Conservation (phyloP, 2,888 invertebrate genomes). For the Lathronympha strigana region DNA sequence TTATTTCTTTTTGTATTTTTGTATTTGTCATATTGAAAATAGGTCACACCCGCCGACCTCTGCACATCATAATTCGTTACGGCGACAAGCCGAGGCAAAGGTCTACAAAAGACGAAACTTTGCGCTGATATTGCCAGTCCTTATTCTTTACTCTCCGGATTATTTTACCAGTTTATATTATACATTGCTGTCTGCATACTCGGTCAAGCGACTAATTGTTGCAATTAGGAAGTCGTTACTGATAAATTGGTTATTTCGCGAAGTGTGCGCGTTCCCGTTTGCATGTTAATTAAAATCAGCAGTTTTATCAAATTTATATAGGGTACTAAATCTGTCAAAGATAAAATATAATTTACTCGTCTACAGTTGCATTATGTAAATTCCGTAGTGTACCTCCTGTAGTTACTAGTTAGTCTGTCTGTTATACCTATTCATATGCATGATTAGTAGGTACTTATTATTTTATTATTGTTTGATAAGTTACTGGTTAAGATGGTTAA, state of each 20-base stretch:
- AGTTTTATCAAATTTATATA: not conserved
- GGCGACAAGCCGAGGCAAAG: no score
- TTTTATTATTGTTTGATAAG: no score
- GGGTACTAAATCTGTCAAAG: not conserved
- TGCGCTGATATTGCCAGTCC: not conserved
- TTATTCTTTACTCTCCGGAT: not conserved
- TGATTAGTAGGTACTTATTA: no score
- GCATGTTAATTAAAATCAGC: not conserved
- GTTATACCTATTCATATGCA: no score
- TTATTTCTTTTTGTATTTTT: no score
- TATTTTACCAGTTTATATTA: constrained; percentile 12
- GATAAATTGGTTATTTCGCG: not conserved
- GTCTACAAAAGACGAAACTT: not conserved
- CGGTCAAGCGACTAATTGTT: constrained; percentile 19
- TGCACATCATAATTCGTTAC: no score
- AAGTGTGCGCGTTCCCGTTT: not conserved
- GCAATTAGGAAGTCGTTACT: constrained; percentile 13
- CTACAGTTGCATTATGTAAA: not conserved
- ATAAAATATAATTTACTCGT: not conserved
- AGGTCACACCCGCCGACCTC: no score
- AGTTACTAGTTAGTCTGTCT: no score
- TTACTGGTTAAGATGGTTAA: no score
- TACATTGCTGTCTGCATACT: constrained; percentile 2
- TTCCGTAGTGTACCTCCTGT: no score
- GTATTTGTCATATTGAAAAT: no score